Conservation (phyloP, 2,888 invertebrate species). For the Pyrrhosoma nymphula region DNA sequence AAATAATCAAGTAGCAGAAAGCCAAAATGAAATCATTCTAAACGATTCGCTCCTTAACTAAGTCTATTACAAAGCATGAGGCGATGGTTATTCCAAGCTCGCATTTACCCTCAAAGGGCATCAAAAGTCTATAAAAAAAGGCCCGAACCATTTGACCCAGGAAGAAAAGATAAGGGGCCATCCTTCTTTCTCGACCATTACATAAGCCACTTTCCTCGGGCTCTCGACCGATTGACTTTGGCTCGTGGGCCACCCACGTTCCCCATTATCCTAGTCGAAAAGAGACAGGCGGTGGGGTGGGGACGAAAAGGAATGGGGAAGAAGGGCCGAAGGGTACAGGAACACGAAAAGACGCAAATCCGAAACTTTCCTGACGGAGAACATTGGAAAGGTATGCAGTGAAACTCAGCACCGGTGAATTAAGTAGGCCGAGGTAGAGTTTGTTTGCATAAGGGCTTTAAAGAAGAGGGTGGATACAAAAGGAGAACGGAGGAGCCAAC, state of each 20-base stretch:
- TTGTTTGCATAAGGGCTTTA: slow-evolving; percentile 28
- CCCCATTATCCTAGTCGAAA: slow-evolving; percentile 32
- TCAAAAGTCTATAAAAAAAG: neutral
- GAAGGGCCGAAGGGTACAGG: neutral
- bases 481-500: neutral
- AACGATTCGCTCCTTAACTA: neutral
- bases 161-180: neutral
- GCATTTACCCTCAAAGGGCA: neutral
- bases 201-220: neutral
- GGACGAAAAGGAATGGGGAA: neutral
- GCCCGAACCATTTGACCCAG: neutral
- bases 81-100: neutral
- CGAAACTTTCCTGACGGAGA: neutral
- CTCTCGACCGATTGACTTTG: neutral
- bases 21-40: neutral
- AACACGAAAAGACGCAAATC: neutral
- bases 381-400: slow-evolving; percentile 3
- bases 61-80: neutral
- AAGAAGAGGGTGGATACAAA: neutral
- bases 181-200: neutral
- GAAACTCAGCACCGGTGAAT: neutral
- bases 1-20: too few relatives aligned
- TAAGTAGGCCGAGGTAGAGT: neutral
- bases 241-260: slow-evolving; percentile 27
- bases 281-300: neutral